Conservation (phyloP, 2,888 invertebrate genomes). For the Alloplasta piceator region DNA sequence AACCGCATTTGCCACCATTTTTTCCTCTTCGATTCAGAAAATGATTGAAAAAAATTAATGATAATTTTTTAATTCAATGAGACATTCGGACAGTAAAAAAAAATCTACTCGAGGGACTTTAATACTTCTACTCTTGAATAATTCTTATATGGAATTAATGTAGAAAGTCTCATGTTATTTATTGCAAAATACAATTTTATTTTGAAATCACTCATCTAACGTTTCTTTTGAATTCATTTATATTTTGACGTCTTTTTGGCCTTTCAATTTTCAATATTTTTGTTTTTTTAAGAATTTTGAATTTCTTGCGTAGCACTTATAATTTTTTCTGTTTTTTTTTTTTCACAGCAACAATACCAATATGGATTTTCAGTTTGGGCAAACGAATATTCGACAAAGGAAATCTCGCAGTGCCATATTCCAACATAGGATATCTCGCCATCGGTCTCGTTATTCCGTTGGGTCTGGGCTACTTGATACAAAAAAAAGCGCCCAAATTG, state of each 20-base stretch:
- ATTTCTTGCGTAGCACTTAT: neutral
- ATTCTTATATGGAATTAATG: too few species aligned
- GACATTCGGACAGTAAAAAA: too few species aligned
- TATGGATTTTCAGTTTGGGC: conserved; percentile 96
- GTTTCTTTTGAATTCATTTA: neutral
- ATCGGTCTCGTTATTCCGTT: conserved; percentile 91
- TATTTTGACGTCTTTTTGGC: neutral
- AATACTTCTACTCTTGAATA: too few species aligned
- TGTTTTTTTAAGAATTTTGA: too few species aligned
- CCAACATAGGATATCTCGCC: conserved; percentile 90
- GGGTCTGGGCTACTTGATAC: conserved; percentile 87
- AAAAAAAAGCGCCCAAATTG: conserved; percentile 88
- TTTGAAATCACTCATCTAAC: neutral
- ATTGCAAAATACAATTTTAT: conserved; percentile 23
- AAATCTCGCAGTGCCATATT: conserved; percentile 90
- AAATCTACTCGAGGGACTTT: too few species aligned
- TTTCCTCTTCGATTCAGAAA: neutral
- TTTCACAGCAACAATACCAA: conserved; percentile 90
- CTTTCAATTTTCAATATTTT: neutral
- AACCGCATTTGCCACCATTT: conserved; percentile 16
- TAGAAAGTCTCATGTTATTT: neutral
- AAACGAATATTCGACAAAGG: conserved; percentile 89
- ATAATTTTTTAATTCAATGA: too few species aligned
- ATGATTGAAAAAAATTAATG: too few species aligned
- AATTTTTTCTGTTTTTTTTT: conserved; percentile 69